A percentile compares a stretch with the other conserved stretches of the same genome.
These are phyloP conservation scores for Congeria kusceri DNA, from an alignment of 2,888 invertebrate genomes.

Conservation along the genomic window DNA sequence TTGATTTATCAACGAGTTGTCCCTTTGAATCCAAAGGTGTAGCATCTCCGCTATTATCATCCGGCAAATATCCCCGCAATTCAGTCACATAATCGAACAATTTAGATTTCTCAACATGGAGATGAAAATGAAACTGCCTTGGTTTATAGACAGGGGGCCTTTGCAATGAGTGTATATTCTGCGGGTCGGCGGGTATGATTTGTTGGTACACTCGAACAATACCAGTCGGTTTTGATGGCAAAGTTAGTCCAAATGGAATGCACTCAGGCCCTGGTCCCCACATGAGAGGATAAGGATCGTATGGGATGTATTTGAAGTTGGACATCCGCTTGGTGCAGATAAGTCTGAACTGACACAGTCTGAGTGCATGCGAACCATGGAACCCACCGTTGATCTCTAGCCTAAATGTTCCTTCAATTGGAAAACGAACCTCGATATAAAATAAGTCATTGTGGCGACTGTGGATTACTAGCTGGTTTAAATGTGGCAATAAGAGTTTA, in stretches of 20 bases:
- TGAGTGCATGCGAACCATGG: constrained; percentile 23
- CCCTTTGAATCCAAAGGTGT: constrained; percentile 19
- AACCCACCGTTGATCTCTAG: constrained; percentile 46
- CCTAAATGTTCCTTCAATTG: constrained; percentile 44
- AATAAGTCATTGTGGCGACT: constrained; percentile 45
- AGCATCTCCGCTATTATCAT: background rate
- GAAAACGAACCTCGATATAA: constrained; percentile 50
- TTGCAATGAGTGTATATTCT: background rate
- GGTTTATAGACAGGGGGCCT: constrained; percentile 16
- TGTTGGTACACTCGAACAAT: constrained; percentile 24
- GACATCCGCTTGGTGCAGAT: constrained; percentile 17
- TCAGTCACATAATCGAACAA: constrained; percentile 28
- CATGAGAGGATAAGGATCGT: constrained; percentile 34
- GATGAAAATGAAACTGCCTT: constrained; percentile 27
- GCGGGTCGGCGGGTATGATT: background rate
- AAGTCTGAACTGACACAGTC: constrained; percentile 35
- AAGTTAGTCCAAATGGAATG: constrained; percentile 36
- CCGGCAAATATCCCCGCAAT: constrained; percentile 21
- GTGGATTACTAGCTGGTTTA: constrained; percentile 32
- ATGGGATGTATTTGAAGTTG: constrained; percentile 33
- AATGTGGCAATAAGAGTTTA: constrained; percentile 11
- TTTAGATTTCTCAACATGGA: constrained; percentile 38
- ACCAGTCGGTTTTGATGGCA: constrained; percentile 50
- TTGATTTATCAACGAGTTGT: constrained; percentile 16
- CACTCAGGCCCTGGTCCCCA: constrained; percentile 52